Conservation (phyloP, 2,113 vertebrate species). For the Recurvirostra avosetta region DNA sequence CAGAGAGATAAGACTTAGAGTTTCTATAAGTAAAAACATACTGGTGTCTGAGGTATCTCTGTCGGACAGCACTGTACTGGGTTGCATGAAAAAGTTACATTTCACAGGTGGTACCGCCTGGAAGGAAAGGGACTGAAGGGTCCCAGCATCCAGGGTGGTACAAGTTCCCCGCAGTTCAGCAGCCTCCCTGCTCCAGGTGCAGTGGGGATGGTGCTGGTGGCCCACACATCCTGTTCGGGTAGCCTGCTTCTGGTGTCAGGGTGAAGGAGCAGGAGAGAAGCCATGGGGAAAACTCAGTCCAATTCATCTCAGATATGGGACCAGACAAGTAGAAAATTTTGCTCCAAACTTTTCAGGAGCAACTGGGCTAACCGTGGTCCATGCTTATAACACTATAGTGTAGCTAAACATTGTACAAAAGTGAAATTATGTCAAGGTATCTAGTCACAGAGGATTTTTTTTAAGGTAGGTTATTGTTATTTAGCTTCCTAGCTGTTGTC, state of each 20-base stretch:
- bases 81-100: not conserved
- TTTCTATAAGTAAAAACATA: not conserved
- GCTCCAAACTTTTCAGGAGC: not conserved
- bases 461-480: not conserved
- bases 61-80: not conserved
- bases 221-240: not conserved
- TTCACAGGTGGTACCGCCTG: fast-evolving
- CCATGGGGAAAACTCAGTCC: not conserved
- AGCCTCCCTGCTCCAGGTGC: not conserved
- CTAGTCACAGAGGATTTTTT: not conserved
- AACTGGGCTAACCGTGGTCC: not conserved
- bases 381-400: not conserved
- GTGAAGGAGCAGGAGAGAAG: not conserved
- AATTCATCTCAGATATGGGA: not conserved
- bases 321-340: not conserved
- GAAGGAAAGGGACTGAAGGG: not conserved
- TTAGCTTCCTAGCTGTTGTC: not conserved
- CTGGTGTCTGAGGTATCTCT: not conserved
- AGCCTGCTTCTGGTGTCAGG: not conserved
- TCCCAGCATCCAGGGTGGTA: not conserved
- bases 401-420: not conserved
- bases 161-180: not conserved
- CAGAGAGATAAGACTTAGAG: not conserved
- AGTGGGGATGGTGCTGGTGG: not conserved
- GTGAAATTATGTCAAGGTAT: not conserved